phyloP scores from a whole-genome alignment of 1,140 invertebrate genomes.

The Leucophenga varia region DNA sequence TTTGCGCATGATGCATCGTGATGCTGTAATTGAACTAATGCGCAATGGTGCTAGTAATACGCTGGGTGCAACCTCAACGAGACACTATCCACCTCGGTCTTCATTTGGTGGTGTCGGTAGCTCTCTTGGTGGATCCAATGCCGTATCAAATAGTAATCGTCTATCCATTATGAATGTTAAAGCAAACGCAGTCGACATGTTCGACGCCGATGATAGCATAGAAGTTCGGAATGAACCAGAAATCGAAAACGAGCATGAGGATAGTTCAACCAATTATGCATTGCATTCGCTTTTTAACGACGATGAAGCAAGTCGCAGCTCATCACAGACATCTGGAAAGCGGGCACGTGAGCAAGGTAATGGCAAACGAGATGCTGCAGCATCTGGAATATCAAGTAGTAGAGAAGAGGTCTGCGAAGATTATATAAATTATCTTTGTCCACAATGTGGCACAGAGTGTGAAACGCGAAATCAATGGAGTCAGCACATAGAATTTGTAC shows the following conservation, averaged over 20 bases:
- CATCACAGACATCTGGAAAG: slow-evolving; percentile 3
- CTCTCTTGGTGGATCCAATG: too few species aligned
- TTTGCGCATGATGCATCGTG: slow-evolving; percentile 40
- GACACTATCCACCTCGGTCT: slow-evolving; percentile 5
- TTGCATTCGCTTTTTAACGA: slow-evolving; percentile 11
- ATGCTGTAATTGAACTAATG: slow-evolving; percentile 43
- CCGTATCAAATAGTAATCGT: too few species aligned
- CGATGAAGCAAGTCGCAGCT: slow-evolving; percentile 9
- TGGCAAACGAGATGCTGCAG: neutral
- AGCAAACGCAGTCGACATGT: slow-evolving; percentile 15
- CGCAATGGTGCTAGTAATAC: slow-evolving; percentile 22
- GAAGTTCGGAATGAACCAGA: slow-evolving; percentile 38
- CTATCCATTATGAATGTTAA: slow-evolving; percentile 6
- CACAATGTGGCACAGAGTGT: slow-evolving; percentile 40
- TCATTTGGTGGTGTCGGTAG: too few species aligned
- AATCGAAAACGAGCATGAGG: slow-evolving; percentile 1
- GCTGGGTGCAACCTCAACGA: slow-evolving; percentile 23
- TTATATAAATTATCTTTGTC: slow-evolving; percentile 47
- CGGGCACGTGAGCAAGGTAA: slow-evolving; percentile 9
- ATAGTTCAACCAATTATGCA: neutral
- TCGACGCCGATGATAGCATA: slow-evolving; percentile 22
- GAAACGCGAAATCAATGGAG: slow-evolving; percentile 39
- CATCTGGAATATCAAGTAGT: neutral
- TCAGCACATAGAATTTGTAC: slow-evolving; percentile 46
- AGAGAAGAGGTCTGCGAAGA: slow-evolving; percentile 35